A percentile compares a stretch with the other conserved stretches of the same genome.
phyloP scores from a whole-genome alignment of 1,140 invertebrate genomes.

The Helicorthomorpha holstii region DNA sequence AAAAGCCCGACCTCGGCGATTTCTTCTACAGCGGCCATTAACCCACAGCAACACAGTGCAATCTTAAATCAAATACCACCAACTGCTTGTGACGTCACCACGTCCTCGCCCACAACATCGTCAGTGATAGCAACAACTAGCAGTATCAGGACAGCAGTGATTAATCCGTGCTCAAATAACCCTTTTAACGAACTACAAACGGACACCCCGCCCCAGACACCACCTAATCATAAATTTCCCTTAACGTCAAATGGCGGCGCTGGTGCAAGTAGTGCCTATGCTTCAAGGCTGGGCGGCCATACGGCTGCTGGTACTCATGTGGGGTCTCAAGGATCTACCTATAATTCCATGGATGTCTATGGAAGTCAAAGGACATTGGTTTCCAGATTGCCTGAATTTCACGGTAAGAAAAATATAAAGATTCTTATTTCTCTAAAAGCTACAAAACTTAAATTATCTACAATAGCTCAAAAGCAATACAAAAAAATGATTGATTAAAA shows the following conservation, averaged over 20 bases:
- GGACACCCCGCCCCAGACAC: constrained; percentile 79
- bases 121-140: constrained; percentile 12
- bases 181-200: constrained; percentile 25
- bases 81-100: no score
- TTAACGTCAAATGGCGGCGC: constrained; percentile 28
- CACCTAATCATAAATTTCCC: constrained; percentile 63
- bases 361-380: background rate
- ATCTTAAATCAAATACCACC: no score
- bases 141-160: constrained; percentile 8
- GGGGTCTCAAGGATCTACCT: background rate
- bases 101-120: no score
- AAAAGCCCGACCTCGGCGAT: no score
- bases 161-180: constrained; percentile 3
- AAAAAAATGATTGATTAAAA: no score
- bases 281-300: no score
- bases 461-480: no score
- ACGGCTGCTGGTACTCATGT: no score
- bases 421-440: no score
- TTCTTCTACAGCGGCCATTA: no score
- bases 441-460: no score
- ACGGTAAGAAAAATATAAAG: background rate
- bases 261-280: background rate
- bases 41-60: no score
- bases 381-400: background rate
- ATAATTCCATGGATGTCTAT: constrained; percentile 25